Evolutionary conservation across 2,113 vertebrate genomes (phyloP), one percentile per base, ranked within the genome.

Genomic region (Rhabdomys dilectus): DNA sequence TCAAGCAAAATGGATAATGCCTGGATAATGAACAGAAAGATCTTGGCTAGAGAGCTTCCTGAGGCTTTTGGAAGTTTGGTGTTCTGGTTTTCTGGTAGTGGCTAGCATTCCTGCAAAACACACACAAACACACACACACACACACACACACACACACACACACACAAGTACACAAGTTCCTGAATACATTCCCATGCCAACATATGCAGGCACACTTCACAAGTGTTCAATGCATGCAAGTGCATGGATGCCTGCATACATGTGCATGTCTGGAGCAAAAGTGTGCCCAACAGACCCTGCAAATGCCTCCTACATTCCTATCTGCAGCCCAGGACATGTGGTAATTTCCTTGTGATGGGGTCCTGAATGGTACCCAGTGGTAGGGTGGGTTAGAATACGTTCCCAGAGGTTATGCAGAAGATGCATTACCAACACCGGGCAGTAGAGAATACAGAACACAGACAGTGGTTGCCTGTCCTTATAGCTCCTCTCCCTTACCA

Each of bases 1-100:
- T 31, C 4, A 34, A 60, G 24, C 4, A 45, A 39, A 62, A 85
- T 5, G 7, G 7, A 39, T 0, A 0, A 9, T 5, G 19, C 5
- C 51, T 7, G 51, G 6, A n/a, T 56, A 48, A 36, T 48, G 0
- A 17, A 26, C 11, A 39, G 31, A 16, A 72, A 5, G 16, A 60
- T 39, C 7, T 9, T 13, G 2, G 15, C 51, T 58, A 51, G 82
- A 51, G 75, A 72, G 15, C 48, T 51, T 56, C 64, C 51, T 0
- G 11, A 6, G 7, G 21, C 8, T 31, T 53, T 48, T 19, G n/a
- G 29, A 91, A 86, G 42, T 29, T 21, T 13, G 1, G n/a, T 39
- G 22, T 48, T 73, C 60, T 34, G 5, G 51, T 31, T 75, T 73
- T 12, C 3, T 17, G 81, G 24, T 26, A 16, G 60, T 66, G 48